These are phyloP conservation scores for Bubalus kerabau DNA, from an alignment of 2,113 vertebrate genomes.

Conservation along the genomic window DNA sequence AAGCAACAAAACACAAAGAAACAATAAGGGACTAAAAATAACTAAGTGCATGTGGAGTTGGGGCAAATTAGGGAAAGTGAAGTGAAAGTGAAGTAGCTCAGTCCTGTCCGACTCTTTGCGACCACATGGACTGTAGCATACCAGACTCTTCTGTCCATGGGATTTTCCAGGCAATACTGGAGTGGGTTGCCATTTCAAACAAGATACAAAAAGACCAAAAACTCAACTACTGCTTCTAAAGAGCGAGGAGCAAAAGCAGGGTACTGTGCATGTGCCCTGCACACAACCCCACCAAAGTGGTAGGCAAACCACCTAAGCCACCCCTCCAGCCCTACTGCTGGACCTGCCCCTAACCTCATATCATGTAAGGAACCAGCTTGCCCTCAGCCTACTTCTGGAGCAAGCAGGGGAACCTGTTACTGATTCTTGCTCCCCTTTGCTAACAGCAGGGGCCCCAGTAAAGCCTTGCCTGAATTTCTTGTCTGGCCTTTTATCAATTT, in stretches of 20 bases:
- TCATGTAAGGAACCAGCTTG: neutral
- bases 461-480: neutral
- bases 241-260: neutral
- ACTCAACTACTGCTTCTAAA: neutral
- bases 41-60: neutral
- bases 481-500: neutral
- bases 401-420: neutral
- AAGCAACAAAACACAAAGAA: neutral
- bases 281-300: neutral
- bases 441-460: neutral
- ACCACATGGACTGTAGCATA: no score
- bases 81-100: no score
- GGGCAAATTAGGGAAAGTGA: neutral
- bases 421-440: neutral
- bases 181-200: no score
- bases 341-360: neutral
- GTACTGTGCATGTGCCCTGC: accelerated
- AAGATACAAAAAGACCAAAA: neutral
- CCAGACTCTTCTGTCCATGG: no score
- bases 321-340: no score
- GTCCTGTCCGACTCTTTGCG: no score
- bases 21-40: neutral
- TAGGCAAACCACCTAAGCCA: neutral
- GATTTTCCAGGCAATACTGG: no score
- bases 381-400: neutral